A percentile compares a stretch with the other conserved stretches of the same genome.
Evolutionary conservation across 2,888 invertebrate species (phyloP).

Genomic region (Parapristionchus giblindavisi): DNA sequence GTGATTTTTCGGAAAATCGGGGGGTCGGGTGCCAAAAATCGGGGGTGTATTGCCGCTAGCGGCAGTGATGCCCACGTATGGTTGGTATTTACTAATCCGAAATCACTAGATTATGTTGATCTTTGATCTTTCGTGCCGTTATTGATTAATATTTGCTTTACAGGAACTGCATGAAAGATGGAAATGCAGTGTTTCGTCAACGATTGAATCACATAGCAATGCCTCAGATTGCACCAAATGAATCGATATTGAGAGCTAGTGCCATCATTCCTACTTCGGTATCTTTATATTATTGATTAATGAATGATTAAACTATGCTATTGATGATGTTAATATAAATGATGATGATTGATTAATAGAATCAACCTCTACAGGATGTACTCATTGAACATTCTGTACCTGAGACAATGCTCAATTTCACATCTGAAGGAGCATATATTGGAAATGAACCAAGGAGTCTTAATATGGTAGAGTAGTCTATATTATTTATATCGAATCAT

Average conservation of each 20-base stretch:
- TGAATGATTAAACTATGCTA: too few relatives aligned
- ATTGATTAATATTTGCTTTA: not conserved
- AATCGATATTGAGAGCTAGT: not conserved
- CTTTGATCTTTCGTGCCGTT: too few relatives aligned
- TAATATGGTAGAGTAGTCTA: too few relatives aligned
- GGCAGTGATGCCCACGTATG: too few relatives aligned
- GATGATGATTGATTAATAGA: not conserved
- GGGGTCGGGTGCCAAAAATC: too few relatives aligned
- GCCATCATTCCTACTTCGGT: conserved; percentile 20
- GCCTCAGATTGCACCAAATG: not conserved
- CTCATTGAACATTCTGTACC: conserved; percentile 6
- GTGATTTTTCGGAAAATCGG: too few relatives aligned
- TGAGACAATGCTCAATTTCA: not conserved
- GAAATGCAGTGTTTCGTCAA: not conserved
- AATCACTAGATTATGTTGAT: too few relatives aligned
- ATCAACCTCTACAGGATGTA: not conserved
- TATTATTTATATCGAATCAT: too few relatives aligned
- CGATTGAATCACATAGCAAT: conserved; percentile 21
- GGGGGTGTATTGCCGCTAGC: too few relatives aligned
- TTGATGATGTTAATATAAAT: not conserved
- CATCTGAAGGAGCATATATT: not conserved
- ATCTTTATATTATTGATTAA: not conserved
- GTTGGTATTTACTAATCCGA: too few relatives aligned
- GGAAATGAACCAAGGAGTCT: too few relatives aligned
- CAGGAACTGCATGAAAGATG: conserved; percentile 11